Percentiles rank a stretch among this genome's conserved stretches.
These are phyloP conservation scores for Listronotus bonariensis DNA, from an alignment of 1,140 invertebrate species.

Conservation along the genomic window DNA sequence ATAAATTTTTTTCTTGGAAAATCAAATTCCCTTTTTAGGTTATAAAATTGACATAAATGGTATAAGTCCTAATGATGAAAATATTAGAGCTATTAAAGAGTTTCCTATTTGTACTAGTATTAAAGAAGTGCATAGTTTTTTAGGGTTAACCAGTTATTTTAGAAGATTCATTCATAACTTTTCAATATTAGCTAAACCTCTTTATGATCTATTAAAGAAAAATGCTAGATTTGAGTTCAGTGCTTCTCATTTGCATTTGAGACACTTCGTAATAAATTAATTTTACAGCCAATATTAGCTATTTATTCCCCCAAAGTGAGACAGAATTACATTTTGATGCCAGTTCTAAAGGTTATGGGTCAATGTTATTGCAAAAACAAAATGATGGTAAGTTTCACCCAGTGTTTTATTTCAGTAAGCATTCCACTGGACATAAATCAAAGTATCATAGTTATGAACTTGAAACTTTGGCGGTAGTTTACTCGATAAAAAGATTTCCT, in stretches of 20 bases:
- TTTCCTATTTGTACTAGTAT: constrained; percentile 36
- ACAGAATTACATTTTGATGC: constrained; percentile 32
- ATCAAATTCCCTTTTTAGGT: too few relatives aligned
- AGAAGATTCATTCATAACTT: too few relatives aligned
- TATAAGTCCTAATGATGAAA: neutral
- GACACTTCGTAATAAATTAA: constrained; percentile 10
- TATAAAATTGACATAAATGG: too few relatives aligned
- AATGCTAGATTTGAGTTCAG: constrained; percentile 13
- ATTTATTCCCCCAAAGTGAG: constrained; percentile 13
- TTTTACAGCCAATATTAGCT: constrained; percentile 15
- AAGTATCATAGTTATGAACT: constrained; percentile 54
- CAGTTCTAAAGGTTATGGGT: constrained; percentile 15
- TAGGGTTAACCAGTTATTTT: too few relatives aligned
- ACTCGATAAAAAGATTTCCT: constrained; percentile 54
- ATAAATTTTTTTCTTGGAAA: too few relatives aligned
- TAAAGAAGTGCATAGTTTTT: constrained; percentile 31
- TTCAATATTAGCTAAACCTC: constrained; percentile 29
- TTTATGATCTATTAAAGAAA: constrained; percentile 34
- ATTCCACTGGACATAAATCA: constrained; percentile 9
- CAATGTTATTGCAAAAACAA: constrained; percentile 23
- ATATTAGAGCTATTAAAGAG: constrained; percentile 5
- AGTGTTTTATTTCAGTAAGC: constrained; percentile 21
- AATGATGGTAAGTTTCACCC: constrained; percentile 9
- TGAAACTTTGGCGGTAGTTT: constrained; percentile 52
- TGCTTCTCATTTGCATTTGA: too few relatives aligned